Evolutionary conservation across 2,113 vertebrate genomes (phyloP).

Genomic region (Oreochromis aureus): DNA sequence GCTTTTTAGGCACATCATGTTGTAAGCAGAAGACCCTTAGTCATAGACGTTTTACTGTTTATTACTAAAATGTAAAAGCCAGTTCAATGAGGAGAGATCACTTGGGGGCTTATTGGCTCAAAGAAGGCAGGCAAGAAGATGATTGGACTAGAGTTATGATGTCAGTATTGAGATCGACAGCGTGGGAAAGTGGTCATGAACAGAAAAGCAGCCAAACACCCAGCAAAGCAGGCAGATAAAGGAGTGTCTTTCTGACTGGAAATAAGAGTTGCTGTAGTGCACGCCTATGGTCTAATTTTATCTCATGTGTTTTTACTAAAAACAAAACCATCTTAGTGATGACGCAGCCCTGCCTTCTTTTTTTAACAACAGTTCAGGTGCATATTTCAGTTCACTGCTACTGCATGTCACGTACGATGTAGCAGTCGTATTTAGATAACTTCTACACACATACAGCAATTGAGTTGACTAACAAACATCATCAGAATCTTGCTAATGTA

Average conservation of each 20-base stretch:
- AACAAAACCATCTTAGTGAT: not conserved
- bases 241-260: not conserved
- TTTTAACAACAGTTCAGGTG: not conserved
- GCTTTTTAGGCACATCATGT: not conserved
- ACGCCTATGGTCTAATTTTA: not conserved
- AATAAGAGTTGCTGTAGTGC: not conserved
- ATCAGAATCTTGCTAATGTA: accelerated
- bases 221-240: not conserved
- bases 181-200: not conserved
- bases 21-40: not conserved
- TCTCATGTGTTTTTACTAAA: not conserved
- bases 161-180: accelerated
- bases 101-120: not conserved
- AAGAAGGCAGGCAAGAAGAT: not conserved
- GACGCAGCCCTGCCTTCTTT: accelerated
- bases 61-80: not conserved
- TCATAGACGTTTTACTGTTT: not conserved
- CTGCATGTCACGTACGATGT: not conserved
- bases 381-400: not conserved
- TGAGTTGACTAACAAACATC: not conserved
- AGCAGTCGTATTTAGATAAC: not conserved
- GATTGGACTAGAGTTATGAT: not conserved
- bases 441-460: not conserved
- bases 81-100: not conserved
- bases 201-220: not conserved